A percentile compares a stretch with the other conserved stretches of the same genome.
Evolutionary conservation across 2,797 vertebrate genomes (phyloP).

Genomic region (Cirrhinus mrigala): DNA sequence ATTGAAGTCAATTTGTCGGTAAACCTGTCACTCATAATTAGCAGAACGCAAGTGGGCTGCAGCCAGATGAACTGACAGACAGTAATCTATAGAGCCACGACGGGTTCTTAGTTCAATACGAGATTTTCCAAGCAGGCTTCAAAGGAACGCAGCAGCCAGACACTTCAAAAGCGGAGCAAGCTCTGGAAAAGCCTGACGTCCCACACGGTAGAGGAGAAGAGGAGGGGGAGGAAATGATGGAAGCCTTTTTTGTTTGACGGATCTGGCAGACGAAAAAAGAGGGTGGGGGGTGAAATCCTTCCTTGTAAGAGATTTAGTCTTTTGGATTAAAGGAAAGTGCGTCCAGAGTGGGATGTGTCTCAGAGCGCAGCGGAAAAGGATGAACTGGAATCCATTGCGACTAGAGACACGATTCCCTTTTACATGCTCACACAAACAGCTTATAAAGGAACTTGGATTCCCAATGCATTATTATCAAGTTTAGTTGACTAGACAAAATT

Average conservation of each 20-base stretch:
- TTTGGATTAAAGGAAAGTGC: slow-evolving; percentile 71
- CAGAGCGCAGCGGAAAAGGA: slow-evolving; percentile 38
- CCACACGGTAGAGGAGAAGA: slow-evolving; percentile 69
- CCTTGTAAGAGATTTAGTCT: slow-evolving; percentile 77
- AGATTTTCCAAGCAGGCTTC: slow-evolving; percentile 73
- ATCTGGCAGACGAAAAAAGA: slow-evolving; percentile 76
- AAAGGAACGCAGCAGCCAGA: slow-evolving; percentile 66
- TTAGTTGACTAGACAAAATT: slow-evolving; percentile 1
- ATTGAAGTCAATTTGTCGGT: slow-evolving; percentile 39
- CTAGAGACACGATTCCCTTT: slow-evolving; percentile 18
- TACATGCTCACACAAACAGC: slow-evolving; percentile 9
- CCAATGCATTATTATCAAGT: background rate
- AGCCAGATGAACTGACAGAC: slow-evolving; percentile 46
- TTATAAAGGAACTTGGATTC: slow-evolving; percentile 27
- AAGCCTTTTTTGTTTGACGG: slow-evolving; percentile 72
- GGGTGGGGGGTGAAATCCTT: slow-evolving; percentile 69
- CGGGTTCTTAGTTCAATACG: slow-evolving; percentile 63
- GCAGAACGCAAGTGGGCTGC: slow-evolving; percentile 31
- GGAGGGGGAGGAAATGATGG: slow-evolving; percentile 71
- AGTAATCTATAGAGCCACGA: slow-evolving; percentile 39
- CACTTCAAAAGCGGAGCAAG: slow-evolving; percentile 73
- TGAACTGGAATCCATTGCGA: slow-evolving; percentile 7
- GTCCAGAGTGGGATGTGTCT: slow-evolving; percentile 57
- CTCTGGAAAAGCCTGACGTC: slow-evolving; percentile 72
- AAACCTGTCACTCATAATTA: slow-evolving; percentile 52